These are phyloP conservation scores for Stichopus chloronotus DNA, from an alignment of 35 echinoderm and acorn worm species.

Conservation along the genomic window DNA sequence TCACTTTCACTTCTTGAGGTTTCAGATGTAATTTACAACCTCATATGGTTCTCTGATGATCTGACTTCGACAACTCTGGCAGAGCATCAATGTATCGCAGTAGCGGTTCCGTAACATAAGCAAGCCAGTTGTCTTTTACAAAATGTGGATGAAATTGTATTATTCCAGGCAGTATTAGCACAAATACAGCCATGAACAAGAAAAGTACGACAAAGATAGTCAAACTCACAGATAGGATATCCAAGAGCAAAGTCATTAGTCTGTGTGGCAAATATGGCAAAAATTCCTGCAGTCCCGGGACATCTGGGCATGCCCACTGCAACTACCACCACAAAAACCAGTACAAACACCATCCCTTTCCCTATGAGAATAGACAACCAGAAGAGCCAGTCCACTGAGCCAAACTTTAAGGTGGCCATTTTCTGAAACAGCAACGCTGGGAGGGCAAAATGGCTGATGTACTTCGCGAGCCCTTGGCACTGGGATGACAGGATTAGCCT, in stretches of 20 bases:
- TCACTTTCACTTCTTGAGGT: no score
- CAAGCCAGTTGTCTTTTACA: no score
- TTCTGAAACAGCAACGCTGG: slow-evolving; percentile 84
- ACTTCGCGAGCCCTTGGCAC: slow-evolving; percentile 68
- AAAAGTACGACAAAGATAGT: no score
- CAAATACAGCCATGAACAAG: no score
- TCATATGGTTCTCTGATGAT: no score
- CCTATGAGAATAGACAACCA: slow-evolving; percentile 62
- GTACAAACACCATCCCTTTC: slow-evolving; percentile 74
- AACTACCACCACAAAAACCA: slow-evolving; percentile 72
- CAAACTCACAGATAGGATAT: slow-evolving; percentile 79
- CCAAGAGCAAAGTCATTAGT: slow-evolving; percentile 95
- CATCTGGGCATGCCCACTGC: slow-evolving; percentile 33
- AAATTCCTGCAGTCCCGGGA: slow-evolving; percentile 73
- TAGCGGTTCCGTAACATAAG: no score
- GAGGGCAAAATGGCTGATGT: slow-evolving; percentile 82
- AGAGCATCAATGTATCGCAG: no score
- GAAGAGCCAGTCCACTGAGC: slow-evolving; percentile 40
- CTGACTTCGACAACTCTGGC: no score
- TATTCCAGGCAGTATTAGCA: no score
- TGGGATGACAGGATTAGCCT: slow-evolving; percentile 59
- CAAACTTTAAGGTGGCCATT: slow-evolving; percentile 73
- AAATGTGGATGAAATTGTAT: no score
- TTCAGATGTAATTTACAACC: no score
- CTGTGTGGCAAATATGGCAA: slow-evolving; percentile 79